Evolutionary conservation across 2,797 vertebrate genomes (phyloP).

Genomic region (Lepus oiostolus): DNA sequence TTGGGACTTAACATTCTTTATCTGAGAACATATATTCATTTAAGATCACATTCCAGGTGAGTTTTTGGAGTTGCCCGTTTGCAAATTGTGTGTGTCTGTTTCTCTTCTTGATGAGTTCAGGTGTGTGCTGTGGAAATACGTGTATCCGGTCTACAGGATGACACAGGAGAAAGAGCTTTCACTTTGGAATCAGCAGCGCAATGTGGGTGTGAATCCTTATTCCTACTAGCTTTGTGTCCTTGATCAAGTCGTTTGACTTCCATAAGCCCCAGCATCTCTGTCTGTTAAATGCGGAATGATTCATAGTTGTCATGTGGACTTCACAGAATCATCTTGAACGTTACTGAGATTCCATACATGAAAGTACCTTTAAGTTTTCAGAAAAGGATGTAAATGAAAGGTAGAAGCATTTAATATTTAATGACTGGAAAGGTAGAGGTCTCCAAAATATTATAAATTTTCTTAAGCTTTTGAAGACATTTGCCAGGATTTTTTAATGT

Average conservation of each 20-base stretch:
- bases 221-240: constrained; percentile 10
- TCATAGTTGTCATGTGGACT: neutral
- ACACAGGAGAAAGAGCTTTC: neutral
- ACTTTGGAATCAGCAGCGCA: neutral
- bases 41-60: constrained; percentile 31
- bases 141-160: neutral
- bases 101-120: neutral
- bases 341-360: neutral
- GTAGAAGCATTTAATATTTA: constrained; percentile 4
- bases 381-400: neutral
- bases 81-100: neutral
- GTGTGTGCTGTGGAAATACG: neutral
- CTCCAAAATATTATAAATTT: constrained; percentile 41
- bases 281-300: neutral
- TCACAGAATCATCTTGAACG: neutral
- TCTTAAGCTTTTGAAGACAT: neutral
- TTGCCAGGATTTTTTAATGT: neutral
- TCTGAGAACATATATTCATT: neutral
- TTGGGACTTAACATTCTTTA: neutral
- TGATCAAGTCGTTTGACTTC: neutral
- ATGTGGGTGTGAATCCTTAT: neutral
- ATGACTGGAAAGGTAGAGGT: neutral
- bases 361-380: neutral
- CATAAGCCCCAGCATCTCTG: neutral
- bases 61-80: neutral